Conservation (phyloP, 2,113 vertebrate species). For the Phaethon lepturus region DNA sequence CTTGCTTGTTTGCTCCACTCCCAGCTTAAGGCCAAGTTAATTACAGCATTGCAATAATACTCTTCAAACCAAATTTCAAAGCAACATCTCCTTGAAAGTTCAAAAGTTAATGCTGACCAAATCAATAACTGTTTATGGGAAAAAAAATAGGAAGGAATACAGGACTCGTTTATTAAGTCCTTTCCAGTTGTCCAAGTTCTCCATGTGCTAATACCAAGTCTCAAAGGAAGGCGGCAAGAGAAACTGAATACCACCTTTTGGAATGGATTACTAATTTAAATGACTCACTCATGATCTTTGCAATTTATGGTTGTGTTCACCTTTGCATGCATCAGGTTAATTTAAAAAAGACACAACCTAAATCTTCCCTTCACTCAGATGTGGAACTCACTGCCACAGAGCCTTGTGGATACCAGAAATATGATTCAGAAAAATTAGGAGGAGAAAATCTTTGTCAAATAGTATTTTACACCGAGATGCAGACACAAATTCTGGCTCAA, state of each 20-base stretch:
- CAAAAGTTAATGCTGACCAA: not conserved
- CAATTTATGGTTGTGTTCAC: not conserved
- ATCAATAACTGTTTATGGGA: not conserved
- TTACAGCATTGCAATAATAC: not conserved
- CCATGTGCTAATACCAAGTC: not conserved
- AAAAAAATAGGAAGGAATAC: not conserved
- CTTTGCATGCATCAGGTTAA: not conserved
- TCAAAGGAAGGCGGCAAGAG: not conserved
- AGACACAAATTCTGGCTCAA: not conserved
- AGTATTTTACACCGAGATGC: not conserved
- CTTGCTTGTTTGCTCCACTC: not conserved
- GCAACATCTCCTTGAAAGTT: not conserved
- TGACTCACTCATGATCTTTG: not conserved
- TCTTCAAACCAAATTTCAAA: not conserved
- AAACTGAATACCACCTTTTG: not conserved
- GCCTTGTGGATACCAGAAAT: not conserved
- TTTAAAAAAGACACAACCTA: not conserved
- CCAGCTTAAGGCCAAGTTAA: not conserved
- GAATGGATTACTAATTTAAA: not conserved
- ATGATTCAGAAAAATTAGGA: rapidly evolving
- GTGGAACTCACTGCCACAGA: not conserved
- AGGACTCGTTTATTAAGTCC: not conserved
- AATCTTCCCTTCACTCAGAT: not conserved
- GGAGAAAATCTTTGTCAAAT: not conserved
- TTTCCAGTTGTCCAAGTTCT: not conserved